A percentile compares a stretch with the other conserved stretches of the same genome.
These are phyloP conservation scores for Ectropis grisescens DNA, from an alignment of 1,140 invertebrate species.

Conservation along the genomic window DNA sequence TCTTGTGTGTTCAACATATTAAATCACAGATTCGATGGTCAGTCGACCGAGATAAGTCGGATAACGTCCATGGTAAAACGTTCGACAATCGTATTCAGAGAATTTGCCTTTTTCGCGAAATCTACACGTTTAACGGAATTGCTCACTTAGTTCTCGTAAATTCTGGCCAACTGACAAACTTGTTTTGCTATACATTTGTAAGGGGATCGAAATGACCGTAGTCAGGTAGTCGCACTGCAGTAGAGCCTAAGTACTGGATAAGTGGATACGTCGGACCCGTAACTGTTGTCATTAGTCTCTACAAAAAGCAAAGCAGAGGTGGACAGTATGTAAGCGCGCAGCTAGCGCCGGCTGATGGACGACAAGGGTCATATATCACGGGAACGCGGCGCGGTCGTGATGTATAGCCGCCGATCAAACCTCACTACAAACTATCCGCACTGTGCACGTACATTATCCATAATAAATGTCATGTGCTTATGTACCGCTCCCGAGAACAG, in stretches of 20 bases:
- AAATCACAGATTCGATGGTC: conserved; percentile 5
- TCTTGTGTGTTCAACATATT: conserved; percentile 8
- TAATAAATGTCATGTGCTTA: conserved; percentile 8
- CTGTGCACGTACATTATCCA: conserved; percentile 22
- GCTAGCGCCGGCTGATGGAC: conserved; percentile 21
- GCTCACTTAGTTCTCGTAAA: no score
- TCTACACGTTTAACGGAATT: no score
- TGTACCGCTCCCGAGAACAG: no score
- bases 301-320: conserved; percentile 8
- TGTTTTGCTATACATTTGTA: no score
- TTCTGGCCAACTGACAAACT: no score
- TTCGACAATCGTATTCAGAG: no score
- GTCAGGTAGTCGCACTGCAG: no score
- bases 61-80: neutral
- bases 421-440: conserved; percentile 19
- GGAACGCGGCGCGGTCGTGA: conserved; percentile 16
- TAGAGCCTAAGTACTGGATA: no score
- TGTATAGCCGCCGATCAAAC: conserved; percentile 32
- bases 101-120: no score
- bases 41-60: conserved; percentile 8
- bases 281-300: no score
- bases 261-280: no score
- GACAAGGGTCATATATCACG: conserved; percentile 39
- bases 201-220: no score
- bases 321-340: conserved; percentile 23